Evolutionary conservation across 1,140 invertebrate genomes (phyloP).

Genomic region (Cydia splendana): DNA sequence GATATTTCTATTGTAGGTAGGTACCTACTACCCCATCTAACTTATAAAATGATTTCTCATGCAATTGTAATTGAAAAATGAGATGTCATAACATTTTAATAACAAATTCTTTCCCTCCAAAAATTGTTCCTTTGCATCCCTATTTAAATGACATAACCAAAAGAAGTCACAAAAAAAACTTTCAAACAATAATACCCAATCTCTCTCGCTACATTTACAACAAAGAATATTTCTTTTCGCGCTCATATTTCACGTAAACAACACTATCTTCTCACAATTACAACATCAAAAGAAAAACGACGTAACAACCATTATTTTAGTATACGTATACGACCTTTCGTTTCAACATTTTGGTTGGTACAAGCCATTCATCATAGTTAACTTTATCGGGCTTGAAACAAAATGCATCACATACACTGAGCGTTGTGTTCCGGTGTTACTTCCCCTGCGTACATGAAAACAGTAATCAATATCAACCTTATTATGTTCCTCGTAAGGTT

Average conservation of each 20-base stretch:
- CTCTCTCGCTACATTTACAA: slow-evolving; percentile 7
- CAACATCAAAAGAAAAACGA: not conserved
- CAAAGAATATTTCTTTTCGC: slow-evolving; percentile 2
- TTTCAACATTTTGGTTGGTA: not conserved
- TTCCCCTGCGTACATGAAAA: not conserved
- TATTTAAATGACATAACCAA: not conserved
- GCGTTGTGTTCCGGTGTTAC: not conserved
- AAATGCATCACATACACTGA: slow-evolving; percentile 2
- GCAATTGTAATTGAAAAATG: too few species aligned
- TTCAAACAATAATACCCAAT: slow-evolving; percentile 2
- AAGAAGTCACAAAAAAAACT: not conserved
- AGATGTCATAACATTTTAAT: too few species aligned
- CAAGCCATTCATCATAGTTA: slow-evolving; percentile 9
- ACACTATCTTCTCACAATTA: slow-evolving; percentile 8
- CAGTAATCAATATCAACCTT: not conserved
- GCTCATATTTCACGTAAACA: not conserved
- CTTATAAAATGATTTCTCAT: too few species aligned
- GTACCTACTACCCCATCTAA: too few species aligned
- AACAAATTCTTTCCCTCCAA: too few species aligned
- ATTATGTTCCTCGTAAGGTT: not conserved
- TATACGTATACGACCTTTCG: not conserved
- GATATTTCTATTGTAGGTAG: too few species aligned
- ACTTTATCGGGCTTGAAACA: slow-evolving; percentile 8
- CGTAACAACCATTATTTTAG: not conserved
- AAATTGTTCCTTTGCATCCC: too few species aligned